Percentiles rank a stretch among this genome's conserved stretches.
Evolutionary conservation across 2,113 vertebrate species (phyloP).

Genomic region (Callipepla californica): DNA sequence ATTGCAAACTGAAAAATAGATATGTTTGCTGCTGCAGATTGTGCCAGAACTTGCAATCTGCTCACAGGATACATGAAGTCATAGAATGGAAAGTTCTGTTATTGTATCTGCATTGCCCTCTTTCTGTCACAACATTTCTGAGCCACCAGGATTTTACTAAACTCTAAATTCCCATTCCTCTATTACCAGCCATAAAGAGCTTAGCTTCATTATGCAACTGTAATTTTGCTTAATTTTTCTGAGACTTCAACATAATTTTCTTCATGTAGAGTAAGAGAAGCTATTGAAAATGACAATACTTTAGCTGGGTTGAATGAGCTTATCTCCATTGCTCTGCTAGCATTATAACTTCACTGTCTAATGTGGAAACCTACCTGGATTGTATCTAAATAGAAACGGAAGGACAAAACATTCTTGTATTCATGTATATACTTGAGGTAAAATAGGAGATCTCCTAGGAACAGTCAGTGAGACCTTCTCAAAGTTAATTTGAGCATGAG

Average conservation of each 20-base stretch:
- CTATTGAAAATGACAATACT: conserved; percentile 41
- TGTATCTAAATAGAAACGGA: conserved; percentile 34
- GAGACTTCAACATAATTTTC: conserved; percentile 49
- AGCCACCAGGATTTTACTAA: conserved; percentile 33
- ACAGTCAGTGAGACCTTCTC: not conserved
- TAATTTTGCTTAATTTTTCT: conserved; percentile 33
- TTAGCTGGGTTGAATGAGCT: conserved; percentile 48
- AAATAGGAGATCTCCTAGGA: not conserved
- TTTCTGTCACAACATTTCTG: conserved; percentile 57
- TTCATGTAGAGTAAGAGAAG: not conserved
- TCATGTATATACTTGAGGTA: not conserved
- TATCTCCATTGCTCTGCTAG: conserved; percentile 23
- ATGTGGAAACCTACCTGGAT: conserved; percentile 45
- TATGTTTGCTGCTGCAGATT: conserved; percentile 21
- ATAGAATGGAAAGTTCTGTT: conserved; percentile 35
- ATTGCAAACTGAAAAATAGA: conserved; percentile 34
- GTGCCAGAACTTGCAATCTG: conserved; percentile 47
- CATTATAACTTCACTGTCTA: conserved; percentile 4
- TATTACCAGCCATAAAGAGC: conserved; percentile 36
- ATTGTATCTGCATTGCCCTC: conserved; percentile 60
- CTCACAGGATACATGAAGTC: conserved; percentile 19
- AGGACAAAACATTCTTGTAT: not conserved
- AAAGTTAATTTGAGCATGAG: not conserved
- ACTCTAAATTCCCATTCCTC: conserved; percentile 9
- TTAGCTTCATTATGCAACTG: conserved; percentile 36